phyloP scores from a whole-genome alignment of 2,888 invertebrate species.

The Lithophane leautieri region DNA sequence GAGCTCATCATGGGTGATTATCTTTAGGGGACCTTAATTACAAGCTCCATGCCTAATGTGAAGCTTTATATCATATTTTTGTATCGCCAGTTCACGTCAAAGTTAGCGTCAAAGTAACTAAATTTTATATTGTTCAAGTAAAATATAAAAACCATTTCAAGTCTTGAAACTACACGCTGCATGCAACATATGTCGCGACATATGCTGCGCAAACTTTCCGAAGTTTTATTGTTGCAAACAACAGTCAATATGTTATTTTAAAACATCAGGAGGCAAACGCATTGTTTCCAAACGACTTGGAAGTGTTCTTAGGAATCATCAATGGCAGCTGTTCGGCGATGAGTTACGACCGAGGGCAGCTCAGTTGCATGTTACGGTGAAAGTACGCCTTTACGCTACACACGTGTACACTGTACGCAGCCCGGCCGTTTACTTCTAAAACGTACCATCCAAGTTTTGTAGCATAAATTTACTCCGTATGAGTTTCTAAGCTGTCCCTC shows the following conservation, averaged over 20 bases:
- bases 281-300: constrained; percentile 64
- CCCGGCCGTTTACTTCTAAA: constrained; percentile 29
- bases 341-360: constrained; percentile 70
- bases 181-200: constrained; percentile 40
- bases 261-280: constrained; percentile 50
- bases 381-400: constrained; percentile 70
- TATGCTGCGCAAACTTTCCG: constrained; percentile 33
- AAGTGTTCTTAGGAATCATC: constrained; percentile 66
- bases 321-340: constrained; percentile 71
- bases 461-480: constrained; percentile 2
- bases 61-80: constrained; percentile 53
- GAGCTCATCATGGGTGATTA: constrained; percentile 71
- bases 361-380: constrained; percentile 72
- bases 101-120: constrained; percentile 14
- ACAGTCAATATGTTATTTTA: constrained; percentile 60
- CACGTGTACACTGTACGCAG: constrained; percentile 31
- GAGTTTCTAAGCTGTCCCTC: constrained; percentile 17
- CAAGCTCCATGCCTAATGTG: constrained; percentile 70
- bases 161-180: constrained; percentile 4
- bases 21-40: constrained; percentile 75
- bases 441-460: constrained; percentile 3
- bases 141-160: constrained; percentile 10
- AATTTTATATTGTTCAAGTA: not conserved
- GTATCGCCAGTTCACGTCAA: constrained; percentile 21
- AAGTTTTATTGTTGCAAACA: constrained; percentile 36